phyloP scores from a whole-genome alignment of 2,113 vertebrate species.

The Sapajus apella region DNA sequence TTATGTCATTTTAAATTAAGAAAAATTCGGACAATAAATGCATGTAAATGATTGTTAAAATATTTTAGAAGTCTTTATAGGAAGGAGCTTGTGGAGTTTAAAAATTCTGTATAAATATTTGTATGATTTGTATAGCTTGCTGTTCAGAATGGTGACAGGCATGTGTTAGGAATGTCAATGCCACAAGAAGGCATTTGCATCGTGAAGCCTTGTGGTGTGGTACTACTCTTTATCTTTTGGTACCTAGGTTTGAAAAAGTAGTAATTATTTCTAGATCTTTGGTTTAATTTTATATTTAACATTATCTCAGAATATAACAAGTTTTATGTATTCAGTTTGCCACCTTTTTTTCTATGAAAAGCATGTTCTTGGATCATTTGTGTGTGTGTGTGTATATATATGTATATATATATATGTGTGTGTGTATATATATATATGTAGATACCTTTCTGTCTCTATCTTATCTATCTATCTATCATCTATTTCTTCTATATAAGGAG shows the following conservation, averaged over 20 bases:
- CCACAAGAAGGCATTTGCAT: neutral
- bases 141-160: neutral
- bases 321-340: neutral
- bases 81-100: neutral
- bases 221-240: neutral
- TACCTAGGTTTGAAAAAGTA: neutral
- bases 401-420: neutral
- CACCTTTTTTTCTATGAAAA: neutral
- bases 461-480: too few species aligned
- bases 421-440: neutral
- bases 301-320: neutral
- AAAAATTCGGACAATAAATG: constrained; percentile 20
- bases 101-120: constrained; percentile 8
- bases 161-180: neutral
- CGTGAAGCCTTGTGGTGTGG: neutral
- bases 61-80: constrained; percentile 33
- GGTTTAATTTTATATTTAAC: neutral
- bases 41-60: neutral
- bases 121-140: constrained; percentile 9
- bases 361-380: neutral
- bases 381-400: neutral
- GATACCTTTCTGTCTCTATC: too few species aligned
- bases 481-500: too few species aligned
- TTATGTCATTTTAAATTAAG: constrained; percentile 34
- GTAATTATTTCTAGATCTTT: neutral